Conservation (phyloP, 1,140 invertebrate genomes). For the Leptoteleia sp. region DNA sequence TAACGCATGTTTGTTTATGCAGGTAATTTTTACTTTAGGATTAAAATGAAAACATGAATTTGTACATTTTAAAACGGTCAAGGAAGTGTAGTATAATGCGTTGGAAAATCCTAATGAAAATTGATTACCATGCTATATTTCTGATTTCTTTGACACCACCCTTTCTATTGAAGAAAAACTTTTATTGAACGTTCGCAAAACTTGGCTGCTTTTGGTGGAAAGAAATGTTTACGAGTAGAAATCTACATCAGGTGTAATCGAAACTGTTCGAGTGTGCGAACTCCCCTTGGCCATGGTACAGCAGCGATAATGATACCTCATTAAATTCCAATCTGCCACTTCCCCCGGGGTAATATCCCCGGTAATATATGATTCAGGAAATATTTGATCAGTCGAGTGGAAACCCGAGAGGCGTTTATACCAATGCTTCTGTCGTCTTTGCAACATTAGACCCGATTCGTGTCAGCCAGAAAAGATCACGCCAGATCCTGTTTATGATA, state of each 20-base stretch:
- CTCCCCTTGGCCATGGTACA: conserved; percentile 34
- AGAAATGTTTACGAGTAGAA: conserved; percentile 34
- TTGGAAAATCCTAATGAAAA: too few species aligned
- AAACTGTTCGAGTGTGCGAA: conserved; percentile 50
- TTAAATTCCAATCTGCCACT: conserved; percentile 59
- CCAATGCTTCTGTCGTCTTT: conserved; percentile 51
- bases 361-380: conserved; percentile 60
- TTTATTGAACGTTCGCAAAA: not conserved
- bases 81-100: too few species aligned
- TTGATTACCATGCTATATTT: too few species aligned
- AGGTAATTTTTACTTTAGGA: too few species aligned
- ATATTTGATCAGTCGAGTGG: conserved; percentile 57
- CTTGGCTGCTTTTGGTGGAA: conserved; percentile 22
- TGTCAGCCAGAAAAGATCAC: conserved; percentile 50
- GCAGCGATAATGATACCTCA: conserved; percentile 59
- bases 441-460: conserved; percentile 55
- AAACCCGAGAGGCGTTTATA: conserved; percentile 55
- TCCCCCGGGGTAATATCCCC: conserved; percentile 47
- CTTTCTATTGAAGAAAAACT: not conserved
- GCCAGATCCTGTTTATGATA: conserved; percentile 50
- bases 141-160: not conserved
- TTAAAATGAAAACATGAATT: too few species aligned
- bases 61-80: too few species aligned
- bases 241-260: conserved; percentile 45
- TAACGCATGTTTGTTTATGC: too few species aligned